These are phyloP conservation scores for Stichopus chloronotus DNA, from an alignment of 35 echinoderm and acorn worm species.

Conservation along the genomic window DNA sequence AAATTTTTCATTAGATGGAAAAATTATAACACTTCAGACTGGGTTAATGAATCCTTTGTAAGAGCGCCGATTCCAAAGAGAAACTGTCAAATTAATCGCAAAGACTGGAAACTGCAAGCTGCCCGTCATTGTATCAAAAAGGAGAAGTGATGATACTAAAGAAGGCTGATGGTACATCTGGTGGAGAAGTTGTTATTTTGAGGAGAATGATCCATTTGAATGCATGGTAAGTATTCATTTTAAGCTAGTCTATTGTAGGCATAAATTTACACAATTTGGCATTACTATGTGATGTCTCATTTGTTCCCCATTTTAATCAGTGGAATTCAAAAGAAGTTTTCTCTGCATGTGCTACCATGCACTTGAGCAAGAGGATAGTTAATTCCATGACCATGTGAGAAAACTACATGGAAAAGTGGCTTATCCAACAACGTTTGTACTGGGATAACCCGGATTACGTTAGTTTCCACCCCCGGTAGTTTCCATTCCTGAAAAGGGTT, in stretches of 20 bases:
- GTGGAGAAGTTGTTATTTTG: not conserved
- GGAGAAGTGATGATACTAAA: not conserved
- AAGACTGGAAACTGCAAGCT: not conserved
- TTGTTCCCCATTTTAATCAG: not conserved
- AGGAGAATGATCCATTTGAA: constrained; percentile 11
- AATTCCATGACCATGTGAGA: not conserved
- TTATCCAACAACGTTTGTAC: too few relatives aligned
- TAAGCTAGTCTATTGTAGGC: not conserved
- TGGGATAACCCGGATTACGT: too few relatives aligned
- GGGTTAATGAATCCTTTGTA: not conserved
- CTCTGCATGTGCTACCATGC: too few relatives aligned
- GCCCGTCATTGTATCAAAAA: not conserved
- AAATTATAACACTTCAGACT: not conserved
- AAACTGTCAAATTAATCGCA: not conserved
- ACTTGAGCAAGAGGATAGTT: not conserved
- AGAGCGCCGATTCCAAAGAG: not conserved
- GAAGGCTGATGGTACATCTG: constrained; percentile 4
- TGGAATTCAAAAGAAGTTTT: too few relatives aligned
- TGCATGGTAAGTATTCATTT: not conserved
- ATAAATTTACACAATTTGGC: not conserved
- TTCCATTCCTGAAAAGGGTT: too few relatives aligned
- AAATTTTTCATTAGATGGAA: not conserved
- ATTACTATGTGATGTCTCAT: not conserved
- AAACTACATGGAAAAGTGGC: too few relatives aligned
- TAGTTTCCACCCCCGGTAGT: too few relatives aligned